Evolutionary conservation across 2,888 invertebrate genomes (phyloP).

Genomic region (Cyclophora albipunctata): DNA sequence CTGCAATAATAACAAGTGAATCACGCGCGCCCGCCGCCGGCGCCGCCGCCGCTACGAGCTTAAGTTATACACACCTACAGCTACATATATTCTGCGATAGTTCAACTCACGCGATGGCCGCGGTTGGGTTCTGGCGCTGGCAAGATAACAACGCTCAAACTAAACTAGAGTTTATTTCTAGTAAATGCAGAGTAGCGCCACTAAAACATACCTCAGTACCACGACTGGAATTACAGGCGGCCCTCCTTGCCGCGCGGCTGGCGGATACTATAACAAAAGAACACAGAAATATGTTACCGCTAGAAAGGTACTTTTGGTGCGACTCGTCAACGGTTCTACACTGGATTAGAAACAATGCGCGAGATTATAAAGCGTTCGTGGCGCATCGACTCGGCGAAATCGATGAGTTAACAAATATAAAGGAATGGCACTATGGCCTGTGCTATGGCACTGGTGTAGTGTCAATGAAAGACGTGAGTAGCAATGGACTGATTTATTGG

Average conservation of each 20-base stretch:
- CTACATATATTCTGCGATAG: slow-evolving; percentile 9
- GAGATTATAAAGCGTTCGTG: slow-evolving; percentile 6
- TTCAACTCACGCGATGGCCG: slow-evolving; percentile 1
- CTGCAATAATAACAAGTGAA: neutral
- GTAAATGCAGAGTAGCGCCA: slow-evolving; percentile 3
- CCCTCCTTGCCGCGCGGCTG: slow-evolving; percentile 1
- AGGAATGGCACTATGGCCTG: slow-evolving; percentile 9
- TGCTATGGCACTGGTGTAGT: too few relatives aligned
- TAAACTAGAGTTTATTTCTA: slow-evolving; percentile 2
- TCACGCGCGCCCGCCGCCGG: too few relatives aligned
- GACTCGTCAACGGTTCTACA: slow-evolving; percentile 9
- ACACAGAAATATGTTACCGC: slow-evolving; percentile 1
- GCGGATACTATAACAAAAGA: slow-evolving; percentile 2
- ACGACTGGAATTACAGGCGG: slow-evolving; percentile 3
- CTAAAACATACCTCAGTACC: neutral
- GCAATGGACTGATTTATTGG: too few relatives aligned
- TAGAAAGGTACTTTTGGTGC: slow-evolving; percentile 4
- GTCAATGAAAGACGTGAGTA: too few relatives aligned
- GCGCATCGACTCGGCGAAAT: slow-evolving; percentile 12
- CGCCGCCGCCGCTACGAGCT: neutral
- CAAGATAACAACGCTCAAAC: neutral
- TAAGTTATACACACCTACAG: neutral
- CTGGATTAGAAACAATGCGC: slow-evolving; percentile 4
- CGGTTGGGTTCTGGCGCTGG: slow-evolving; percentile 2
- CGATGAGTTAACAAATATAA: slow-evolving; percentile 4